phyloP scores from a whole-genome alignment of 1,140 invertebrate genomes.

The Lethrus apterus region DNA sequence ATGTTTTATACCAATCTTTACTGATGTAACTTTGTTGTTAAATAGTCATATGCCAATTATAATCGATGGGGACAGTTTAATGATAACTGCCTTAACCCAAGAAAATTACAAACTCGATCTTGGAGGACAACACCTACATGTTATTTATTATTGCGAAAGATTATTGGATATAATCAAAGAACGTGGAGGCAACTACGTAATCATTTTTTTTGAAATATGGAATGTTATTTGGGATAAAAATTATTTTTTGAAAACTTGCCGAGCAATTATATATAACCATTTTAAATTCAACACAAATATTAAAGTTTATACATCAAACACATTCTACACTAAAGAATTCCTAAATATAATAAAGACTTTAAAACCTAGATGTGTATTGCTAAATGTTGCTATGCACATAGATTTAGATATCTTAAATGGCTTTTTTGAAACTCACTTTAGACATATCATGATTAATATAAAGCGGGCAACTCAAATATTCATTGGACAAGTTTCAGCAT shows the following conservation, averaged over 20 bases:
- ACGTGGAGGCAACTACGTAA: slow-evolving; percentile 3
- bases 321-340: not conserved
- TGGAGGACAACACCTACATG: slow-evolving; percentile 5
- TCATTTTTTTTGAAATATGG: slow-evolving; percentile 6
- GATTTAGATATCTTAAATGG: not conserved
- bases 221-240: not conserved
- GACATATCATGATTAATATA: too few species aligned
- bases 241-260: not conserved
- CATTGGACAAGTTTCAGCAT: too few species aligned
- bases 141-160: slow-evolving; percentile 9
- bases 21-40: slow-evolving; percentile 2
- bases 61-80: slow-evolving; percentile 6
- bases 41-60: slow-evolving; percentile 6
- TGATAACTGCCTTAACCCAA: not conserved
- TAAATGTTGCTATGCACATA: not conserved
- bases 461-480: too few species aligned
- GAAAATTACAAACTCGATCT: not conserved
- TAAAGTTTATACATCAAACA: not conserved
- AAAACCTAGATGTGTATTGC: slow-evolving; percentile 12
- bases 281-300: slow-evolving; percentile 1
- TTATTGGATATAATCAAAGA: slow-evolving; percentile 4
- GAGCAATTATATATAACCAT: slow-evolving; percentile 1
- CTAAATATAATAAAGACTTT: not conserved
- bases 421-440: too few species aligned
- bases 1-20: not conserved